Conservation (phyloP, 2,113 vertebrate species). For the Telmatochromis brichardi region DNA sequence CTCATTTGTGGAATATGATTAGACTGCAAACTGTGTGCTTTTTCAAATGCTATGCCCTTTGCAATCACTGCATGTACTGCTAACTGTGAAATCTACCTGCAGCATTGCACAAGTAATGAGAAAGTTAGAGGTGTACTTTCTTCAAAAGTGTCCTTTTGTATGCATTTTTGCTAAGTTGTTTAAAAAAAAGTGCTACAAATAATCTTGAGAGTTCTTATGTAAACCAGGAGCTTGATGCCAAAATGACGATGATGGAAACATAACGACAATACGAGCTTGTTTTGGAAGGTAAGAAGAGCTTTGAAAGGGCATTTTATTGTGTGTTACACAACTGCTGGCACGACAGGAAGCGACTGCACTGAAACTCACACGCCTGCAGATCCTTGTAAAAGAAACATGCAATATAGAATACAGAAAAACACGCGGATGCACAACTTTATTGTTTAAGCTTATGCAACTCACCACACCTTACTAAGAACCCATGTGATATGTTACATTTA, state of each 20-base stretch:
- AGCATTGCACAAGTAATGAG: neutral
- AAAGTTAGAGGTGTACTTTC: neutral
- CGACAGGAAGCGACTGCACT: neutral
- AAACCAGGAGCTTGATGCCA: neutral
- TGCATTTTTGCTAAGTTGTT: neutral
- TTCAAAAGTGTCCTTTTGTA: neutral
- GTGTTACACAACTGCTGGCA: conserved; percentile 24
- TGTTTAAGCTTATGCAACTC: neutral
- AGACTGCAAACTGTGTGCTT: neutral
- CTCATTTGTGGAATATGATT: neutral
- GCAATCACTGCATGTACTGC: neutral
- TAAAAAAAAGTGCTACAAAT: neutral
- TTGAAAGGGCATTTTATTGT: neutral
- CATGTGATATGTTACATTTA: neutral
- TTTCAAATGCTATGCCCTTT: neutral
- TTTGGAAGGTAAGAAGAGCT: neutral
- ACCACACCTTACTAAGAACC: neutral
- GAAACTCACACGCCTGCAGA: neutral
- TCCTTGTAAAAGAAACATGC: neutral
- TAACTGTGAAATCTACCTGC: neutral
- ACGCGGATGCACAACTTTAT: neutral
- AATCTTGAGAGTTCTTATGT: neutral
- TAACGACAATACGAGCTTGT: neutral
- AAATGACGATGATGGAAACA: neutral
- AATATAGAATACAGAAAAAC: neutral